phyloP scores from a whole-genome alignment of 2,113 vertebrate genomes.

The Pseudolaguvia tuberculata region DNA sequence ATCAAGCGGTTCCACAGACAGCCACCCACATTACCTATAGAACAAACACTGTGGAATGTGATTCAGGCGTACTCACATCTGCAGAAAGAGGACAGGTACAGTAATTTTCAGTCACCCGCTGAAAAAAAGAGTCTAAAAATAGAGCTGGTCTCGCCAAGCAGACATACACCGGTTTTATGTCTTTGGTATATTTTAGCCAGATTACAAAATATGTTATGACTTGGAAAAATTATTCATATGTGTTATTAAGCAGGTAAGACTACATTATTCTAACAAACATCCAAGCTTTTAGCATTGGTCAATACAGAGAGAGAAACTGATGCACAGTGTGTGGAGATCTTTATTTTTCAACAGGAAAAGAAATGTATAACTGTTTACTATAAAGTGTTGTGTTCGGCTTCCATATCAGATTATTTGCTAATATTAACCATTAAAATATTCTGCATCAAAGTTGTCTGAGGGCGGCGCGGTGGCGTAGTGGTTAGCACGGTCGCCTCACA shows the following conservation, averaged over 20 bases:
- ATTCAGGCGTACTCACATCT: slow-evolving; percentile 1
- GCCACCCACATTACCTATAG: slow-evolving; percentile 11
- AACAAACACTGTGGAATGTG: background rate
- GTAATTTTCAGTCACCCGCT: slow-evolving; percentile 7
- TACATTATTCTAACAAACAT: background rate
- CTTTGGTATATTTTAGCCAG: background rate
- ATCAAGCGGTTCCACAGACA: slow-evolving; percentile 8
- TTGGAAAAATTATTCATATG: background rate
- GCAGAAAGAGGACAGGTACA: slow-evolving; percentile 21
- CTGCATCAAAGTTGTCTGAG: background rate
- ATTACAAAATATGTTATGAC: background rate
- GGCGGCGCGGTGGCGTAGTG: too few relatives aligned
- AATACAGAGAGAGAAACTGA: too few relatives aligned
- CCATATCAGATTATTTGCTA: background rate
- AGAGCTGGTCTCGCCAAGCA: slow-evolving; percentile 33
- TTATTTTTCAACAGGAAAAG: too few relatives aligned
- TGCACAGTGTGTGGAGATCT: too few relatives aligned
- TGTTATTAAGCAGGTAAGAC: background rate
- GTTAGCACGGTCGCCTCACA: too few relatives aligned
- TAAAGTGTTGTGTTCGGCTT: too few relatives aligned
- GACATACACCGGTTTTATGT: background rate
- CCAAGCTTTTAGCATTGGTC: background rate
- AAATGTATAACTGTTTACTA: too few relatives aligned
- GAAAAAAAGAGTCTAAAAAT: slow-evolving; percentile 21
- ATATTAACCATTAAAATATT: background rate